Base-by-base conservation (phyloP, 92 coral and sea anemone genomes). In the Palythoa caribaeorum region DNA sequence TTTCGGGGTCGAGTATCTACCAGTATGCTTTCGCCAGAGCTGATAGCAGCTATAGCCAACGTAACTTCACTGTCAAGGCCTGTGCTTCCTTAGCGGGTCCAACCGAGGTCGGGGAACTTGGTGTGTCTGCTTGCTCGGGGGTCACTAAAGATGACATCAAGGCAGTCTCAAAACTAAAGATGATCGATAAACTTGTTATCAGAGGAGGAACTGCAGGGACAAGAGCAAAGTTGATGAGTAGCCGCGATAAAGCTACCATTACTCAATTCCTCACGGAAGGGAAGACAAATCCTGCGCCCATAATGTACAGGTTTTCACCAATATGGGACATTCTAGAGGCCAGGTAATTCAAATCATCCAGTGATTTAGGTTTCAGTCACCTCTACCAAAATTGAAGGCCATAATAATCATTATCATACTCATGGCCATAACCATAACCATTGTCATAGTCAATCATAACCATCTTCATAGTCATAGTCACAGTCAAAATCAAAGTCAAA, bases 1-100 rank as follows among this genome's bases (percentile, higher is more conserved):
- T 73, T 0, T 78, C 84, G 16, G 95, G 95, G 3, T 68, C 95
- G 44, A 93, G 95, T 47, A 84, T 93, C 48, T 77, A 90, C 92
- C 93, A 90, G 38, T 91, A 93, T 39, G 93, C 91, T 3, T 93
- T 93, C 71, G 92, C 91, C 1, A 79, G 88, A 21, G 13, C 76
- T 0, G 20, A 73, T 12, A n/a, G 69, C 1, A 71, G 76, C 5
- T 84, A 84, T 59, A 84, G 84, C 16, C 84, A 83, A 14, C 84
- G 71, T 3, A 91, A 93, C 65, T 91, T 93, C 78, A 93, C 93
- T 5, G 81, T 90, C 40, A 88, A 93, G 69, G 93, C 95, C 2
- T 93, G 95, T 48, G 87, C 83, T 2, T 87, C 95, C 1, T 15
- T 93, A 15, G 95, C 84, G 4, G 88, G 83, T 1, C 77, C 53